Percentiles rank a stretch among this genome's conserved stretches.
Evolutionary conservation across 2,888 invertebrate genomes (phyloP).

Genomic region (Cryptophagus acutangulus): DNA sequence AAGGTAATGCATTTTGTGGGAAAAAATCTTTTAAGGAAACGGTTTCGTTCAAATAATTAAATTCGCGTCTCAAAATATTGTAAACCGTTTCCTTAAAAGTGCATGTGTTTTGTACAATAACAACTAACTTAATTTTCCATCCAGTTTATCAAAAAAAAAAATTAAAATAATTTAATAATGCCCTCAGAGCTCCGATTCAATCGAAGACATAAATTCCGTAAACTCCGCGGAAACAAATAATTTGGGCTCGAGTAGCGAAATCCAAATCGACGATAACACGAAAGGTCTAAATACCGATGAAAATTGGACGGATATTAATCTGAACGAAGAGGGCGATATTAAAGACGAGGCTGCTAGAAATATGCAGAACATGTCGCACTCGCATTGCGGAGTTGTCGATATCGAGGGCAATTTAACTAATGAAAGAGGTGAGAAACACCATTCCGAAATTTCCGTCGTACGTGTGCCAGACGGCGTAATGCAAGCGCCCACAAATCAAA

Average conservation of each 20-base stretch:
- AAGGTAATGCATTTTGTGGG: slow-evolving; percentile 41
- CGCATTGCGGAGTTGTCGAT: slow-evolving; percentile 56
- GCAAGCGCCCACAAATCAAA: slow-evolving; percentile 48
- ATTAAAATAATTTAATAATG: slow-evolving; percentile 19
- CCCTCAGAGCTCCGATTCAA: slow-evolving; percentile 82
- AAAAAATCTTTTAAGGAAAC: not conserved
- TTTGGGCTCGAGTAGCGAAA: slow-evolving; percentile 65
- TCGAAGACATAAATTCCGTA: slow-evolving; percentile 72
- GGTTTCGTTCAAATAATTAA: not conserved
- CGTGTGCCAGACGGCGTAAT: slow-evolving; percentile 53
- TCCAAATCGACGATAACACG: slow-evolving; percentile 66
- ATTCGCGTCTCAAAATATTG: not conserved
- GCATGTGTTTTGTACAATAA: slow-evolving; percentile 6
- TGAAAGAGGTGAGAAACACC: slow-evolving; percentile 59
- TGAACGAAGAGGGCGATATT: slow-evolving; percentile 73
- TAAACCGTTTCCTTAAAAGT: slow-evolving; percentile 2
- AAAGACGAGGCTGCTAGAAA: slow-evolving; percentile 54
- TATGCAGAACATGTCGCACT: slow-evolving; percentile 54
- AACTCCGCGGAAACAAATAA: slow-evolving; percentile 71
- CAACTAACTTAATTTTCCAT: not conserved
- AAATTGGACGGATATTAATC: slow-evolving; percentile 89
- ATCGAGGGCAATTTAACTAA: slow-evolving; percentile 60
- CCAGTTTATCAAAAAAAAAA: slow-evolving; percentile 15
- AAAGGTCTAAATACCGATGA: slow-evolving; percentile 73
- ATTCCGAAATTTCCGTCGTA: slow-evolving; percentile 69